Evolutionary conservation across 2,888 invertebrate species (phyloP).

Genomic region (Xiphydria camelus): DNA sequence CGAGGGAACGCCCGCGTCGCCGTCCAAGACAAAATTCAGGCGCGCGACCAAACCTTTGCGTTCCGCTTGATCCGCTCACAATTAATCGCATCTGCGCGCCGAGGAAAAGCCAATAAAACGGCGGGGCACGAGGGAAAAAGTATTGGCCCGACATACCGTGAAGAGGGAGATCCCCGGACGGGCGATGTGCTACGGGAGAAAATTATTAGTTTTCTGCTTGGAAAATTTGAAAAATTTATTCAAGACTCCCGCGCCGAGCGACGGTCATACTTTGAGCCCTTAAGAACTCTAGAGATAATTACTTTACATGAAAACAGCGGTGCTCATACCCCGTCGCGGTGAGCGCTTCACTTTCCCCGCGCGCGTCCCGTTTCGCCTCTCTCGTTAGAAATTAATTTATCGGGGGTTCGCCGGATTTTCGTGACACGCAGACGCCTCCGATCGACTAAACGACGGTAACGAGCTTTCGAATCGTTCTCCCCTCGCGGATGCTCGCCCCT

Average conservation of each 20-base stretch:
- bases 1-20: too few species aligned
- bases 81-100: slow-evolving; percentile 16
- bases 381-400: too few species aligned
- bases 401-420: too few species aligned
- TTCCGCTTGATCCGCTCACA: slow-evolving; percentile 15
- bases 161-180: background rate
- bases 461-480: too few species aligned
- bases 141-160: slow-evolving; percentile 9
- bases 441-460: too few species aligned
- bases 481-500: too few species aligned
- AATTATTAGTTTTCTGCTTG: slow-evolving; percentile 17
- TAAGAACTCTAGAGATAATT: slow-evolving; percentile 17
- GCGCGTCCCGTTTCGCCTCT: too few species aligned
- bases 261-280: background rate
- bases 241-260: slow-evolving; percentile 12
- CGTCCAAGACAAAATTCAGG: slow-evolving; percentile 12
- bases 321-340: background rate
- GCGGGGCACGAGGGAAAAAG: slow-evolving; percentile 5
- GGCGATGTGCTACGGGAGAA: background rate
- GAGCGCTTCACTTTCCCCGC: background rate
- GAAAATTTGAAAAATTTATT: slow-evolving; percentile 20
- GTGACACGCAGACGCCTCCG: too few species aligned
- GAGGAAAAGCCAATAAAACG: slow-evolving; percentile 15
- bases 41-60: slow-evolving; percentile 6
- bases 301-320: slow-evolving; percentile 13